phyloP scores from a whole-genome alignment of 1,140 invertebrate genomes.

The Xylocopa sonorina region DNA sequence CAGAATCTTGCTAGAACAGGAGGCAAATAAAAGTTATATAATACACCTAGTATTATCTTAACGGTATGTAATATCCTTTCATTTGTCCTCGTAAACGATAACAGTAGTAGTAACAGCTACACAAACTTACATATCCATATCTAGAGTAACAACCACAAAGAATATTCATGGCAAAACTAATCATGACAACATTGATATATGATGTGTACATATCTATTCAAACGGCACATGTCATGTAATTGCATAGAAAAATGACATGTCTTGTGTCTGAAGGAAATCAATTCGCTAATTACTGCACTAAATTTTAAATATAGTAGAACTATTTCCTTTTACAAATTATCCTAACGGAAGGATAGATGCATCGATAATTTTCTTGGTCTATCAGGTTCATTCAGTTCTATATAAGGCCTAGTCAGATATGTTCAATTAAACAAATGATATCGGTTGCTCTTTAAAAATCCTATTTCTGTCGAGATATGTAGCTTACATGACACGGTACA shows the following conservation, averaged over 20 bases:
- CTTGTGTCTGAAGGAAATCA: too few relatives aligned
- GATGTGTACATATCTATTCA: too few relatives aligned
- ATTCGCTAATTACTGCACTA: too few relatives aligned
- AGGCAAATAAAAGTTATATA: background rate
- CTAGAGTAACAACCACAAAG: background rate
- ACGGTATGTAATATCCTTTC: background rate
- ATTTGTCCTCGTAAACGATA: background rate
- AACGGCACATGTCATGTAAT: conserved; percentile 8
- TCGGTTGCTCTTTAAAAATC: too few relatives aligned
- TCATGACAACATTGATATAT: background rate
- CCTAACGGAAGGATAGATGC: too few relatives aligned
- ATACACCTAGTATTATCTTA: background rate
- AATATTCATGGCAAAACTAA: background rate
- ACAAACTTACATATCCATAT: background rate
- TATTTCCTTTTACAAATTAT: too few relatives aligned
- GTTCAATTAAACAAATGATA: background rate
- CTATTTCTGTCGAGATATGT: too few relatives aligned
- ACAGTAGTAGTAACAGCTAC: background rate
- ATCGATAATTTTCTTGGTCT: too few relatives aligned
- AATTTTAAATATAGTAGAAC: too few relatives aligned
- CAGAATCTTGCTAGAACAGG: background rate
- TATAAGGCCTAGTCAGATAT: too few relatives aligned
- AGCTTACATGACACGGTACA: too few relatives aligned
- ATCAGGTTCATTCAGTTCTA: too few relatives aligned
- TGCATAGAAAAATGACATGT: background rate